A percentile compares a stretch with the other conserved stretches of the same genome.
phyloP scores from a whole-genome alignment of 1,140 invertebrate genomes.

The Monomorium pharaonis region DNA sequence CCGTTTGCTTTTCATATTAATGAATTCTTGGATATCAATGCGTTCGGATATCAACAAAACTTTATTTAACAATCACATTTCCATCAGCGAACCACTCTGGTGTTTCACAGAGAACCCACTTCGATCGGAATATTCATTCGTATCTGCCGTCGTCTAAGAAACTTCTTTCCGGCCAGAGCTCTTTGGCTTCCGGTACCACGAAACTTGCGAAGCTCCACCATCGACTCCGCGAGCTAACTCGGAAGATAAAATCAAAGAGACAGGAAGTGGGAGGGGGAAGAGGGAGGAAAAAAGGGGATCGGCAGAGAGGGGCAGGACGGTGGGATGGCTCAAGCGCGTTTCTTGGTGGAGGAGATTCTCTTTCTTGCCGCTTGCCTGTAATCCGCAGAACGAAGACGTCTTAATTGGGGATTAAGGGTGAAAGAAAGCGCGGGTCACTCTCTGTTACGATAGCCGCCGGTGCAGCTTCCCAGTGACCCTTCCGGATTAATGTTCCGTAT shows the following conservation, averaged over 20 bases:
- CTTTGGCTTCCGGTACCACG: constrained; percentile 33
- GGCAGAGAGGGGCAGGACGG: neutral
- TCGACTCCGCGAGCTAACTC: constrained; percentile 47
- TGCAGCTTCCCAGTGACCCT: constrained; percentile 37
- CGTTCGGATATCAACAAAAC: neutral
- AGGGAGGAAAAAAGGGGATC: neutral
- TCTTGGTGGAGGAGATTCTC: constrained; percentile 57
- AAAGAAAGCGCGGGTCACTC: constrained; percentile 75
- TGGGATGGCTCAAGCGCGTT: neutral
- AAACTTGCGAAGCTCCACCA: constrained; percentile 43
- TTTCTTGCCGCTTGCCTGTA: constrained; percentile 61
- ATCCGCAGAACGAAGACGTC: constrained; percentile 71
- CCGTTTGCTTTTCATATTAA: neutral
- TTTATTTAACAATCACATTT: constrained; percentile 31
- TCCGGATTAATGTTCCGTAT: constrained; percentile 50
- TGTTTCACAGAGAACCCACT: neutral
- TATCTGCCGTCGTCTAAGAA: constrained; percentile 46
- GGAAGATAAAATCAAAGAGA: constrained; percentile 70
- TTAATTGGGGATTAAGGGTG: constrained; percentile 75
- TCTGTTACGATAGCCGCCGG: constrained; percentile 67
- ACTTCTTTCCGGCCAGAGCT: constrained; percentile 54
- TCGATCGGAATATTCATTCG: constrained; percentile 57
- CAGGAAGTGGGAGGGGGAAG: constrained; percentile 41
- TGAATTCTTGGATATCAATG: neutral
- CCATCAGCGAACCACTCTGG: neutral